phyloP scores from a whole-genome alignment of 23 tunicate species.

The Diplosoma virens region DNA sequence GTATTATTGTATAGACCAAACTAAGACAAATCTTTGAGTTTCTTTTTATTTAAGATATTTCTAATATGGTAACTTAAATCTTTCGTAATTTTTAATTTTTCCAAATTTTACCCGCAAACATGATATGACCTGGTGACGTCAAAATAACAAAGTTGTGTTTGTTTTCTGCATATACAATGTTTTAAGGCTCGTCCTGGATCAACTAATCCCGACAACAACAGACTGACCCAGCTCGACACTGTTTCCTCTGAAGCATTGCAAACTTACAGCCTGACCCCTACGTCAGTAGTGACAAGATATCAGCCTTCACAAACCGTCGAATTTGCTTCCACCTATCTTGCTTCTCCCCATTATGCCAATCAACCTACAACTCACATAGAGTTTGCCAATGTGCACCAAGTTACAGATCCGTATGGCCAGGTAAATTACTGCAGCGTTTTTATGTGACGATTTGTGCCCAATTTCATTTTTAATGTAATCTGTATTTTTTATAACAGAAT shows the following conservation, averaged over 20 bases:
- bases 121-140: too few species aligned
- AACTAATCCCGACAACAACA: slow-evolving; percentile 63
- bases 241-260: slow-evolving; percentile 79
- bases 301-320: slow-evolving; percentile 54
- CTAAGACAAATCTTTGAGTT: too few species aligned
- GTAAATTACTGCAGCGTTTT: slow-evolving; percentile 4
- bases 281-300: slow-evolving; percentile 52
- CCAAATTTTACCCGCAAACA: too few species aligned
- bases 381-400: slow-evolving; percentile 64
- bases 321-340: slow-evolving; percentile 58
- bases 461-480: too few species aligned
- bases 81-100: too few species aligned
- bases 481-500: neutral
- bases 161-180: too few species aligned
- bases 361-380: slow-evolving; percentile 70
- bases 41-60: too few species aligned
- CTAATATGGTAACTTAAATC: too few species aligned
- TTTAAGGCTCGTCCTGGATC: slow-evolving; percentile 74
- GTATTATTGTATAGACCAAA: too few species aligned
- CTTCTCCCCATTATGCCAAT: slow-evolving; percentile 70
- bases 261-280: slow-evolving; percentile 71
- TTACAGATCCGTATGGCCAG: slow-evolving; percentile 74
- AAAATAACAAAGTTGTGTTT: too few species aligned
- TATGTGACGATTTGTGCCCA: too few species aligned
- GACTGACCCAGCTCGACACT: slow-evolving; percentile 78